Base-by-base conservation (phyloP, 2,888 invertebrate species). In the Geophilus truncorum region DNA sequence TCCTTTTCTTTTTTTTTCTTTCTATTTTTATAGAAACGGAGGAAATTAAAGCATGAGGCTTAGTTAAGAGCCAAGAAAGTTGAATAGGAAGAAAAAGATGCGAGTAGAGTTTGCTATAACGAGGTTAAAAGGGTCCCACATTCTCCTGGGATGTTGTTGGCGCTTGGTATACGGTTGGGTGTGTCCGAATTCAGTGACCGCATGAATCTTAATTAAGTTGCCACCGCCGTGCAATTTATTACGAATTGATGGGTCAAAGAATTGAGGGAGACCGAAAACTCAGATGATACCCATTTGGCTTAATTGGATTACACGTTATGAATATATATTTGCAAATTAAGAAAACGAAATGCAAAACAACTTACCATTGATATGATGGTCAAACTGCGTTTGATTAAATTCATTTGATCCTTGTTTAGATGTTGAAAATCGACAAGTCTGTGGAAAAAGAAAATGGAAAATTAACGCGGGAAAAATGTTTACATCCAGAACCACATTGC, bases 151-250 rank as follows among this genome's bases (percentile, higher is more conserved):
- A 62, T 62, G 62, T 25, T 62, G 25, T 62, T 62, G 25, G 62
- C 62, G 45, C 18, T 45, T 45, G 45, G n/a, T 62, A 25, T 62
- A 62, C 62, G 62, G 62, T 62, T 62, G 62, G 62, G 62, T 62
- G 62, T 62, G 62, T 62, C 62, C 62, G 62, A 62, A 62, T 62
- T 62, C 62, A 62, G 62, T 62, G 62, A 62, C 62, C 62, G 62
- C 62, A 62, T 62, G 62, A 62, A 62, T 62, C 62, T 62, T 62
- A 62, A 62, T 62, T 62, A 62, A 62, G 25, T 62, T 62, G 62
- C 62, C 21, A 62, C 62, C 62, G 25, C 25, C 23, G 62, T 62
- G 62, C 62, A 25, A 62, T 62, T 62, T 62, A 62, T 62, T 62
- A 62, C 62, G 25, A 62, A 62, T 62, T 62, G 62, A 62, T 62